phyloP scores from a whole-genome alignment of 2,888 invertebrate genomes.

The Dorcus parallelipipedus region DNA sequence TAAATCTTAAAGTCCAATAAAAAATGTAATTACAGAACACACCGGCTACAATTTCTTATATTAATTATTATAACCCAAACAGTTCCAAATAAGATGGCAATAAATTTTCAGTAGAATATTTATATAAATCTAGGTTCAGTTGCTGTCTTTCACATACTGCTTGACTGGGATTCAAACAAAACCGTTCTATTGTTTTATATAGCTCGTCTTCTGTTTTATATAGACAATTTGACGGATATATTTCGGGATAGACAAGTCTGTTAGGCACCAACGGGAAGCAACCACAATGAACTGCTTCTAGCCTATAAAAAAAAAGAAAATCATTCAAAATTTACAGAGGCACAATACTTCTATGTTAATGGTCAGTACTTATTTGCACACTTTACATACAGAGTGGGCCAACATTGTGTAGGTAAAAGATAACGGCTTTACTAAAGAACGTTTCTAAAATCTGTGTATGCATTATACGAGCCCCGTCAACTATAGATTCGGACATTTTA shows the following conservation, averaged over 20 bases:
- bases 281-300: constrained; percentile 67
- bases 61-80: not conserved
- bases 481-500: too few species aligned
- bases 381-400: too few species aligned
- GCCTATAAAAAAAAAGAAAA: constrained; percentile 47
- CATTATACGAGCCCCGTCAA: too few species aligned
- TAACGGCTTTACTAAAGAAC: too few species aligned
- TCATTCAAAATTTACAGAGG: too few species aligned
- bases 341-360: too few species aligned
- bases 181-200: constrained; percentile 53
- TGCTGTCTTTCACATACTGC: constrained; percentile 41
- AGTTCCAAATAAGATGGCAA: constrained; percentile 30
- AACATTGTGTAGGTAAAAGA: too few species aligned
- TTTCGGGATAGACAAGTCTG: constrained; percentile 68
- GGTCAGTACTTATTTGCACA: too few species aligned
- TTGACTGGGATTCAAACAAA: constrained; percentile 50
- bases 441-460: too few species aligned
- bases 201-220: constrained; percentile 59
- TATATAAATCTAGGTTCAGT: constrained; percentile 47
- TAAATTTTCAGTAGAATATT: constrained; percentile 41
- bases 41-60: too few species aligned
- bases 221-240: constrained; percentile 61
- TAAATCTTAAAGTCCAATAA: too few species aligned
- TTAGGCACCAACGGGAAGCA: constrained; percentile 70
- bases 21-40: too few species aligned